Evolutionary conservation across 35 echinoderm and acorn worm genomes (phyloP), one percentile per base, ranked within the genome.

Genomic region (Stichopus chloronotus): DNA sequence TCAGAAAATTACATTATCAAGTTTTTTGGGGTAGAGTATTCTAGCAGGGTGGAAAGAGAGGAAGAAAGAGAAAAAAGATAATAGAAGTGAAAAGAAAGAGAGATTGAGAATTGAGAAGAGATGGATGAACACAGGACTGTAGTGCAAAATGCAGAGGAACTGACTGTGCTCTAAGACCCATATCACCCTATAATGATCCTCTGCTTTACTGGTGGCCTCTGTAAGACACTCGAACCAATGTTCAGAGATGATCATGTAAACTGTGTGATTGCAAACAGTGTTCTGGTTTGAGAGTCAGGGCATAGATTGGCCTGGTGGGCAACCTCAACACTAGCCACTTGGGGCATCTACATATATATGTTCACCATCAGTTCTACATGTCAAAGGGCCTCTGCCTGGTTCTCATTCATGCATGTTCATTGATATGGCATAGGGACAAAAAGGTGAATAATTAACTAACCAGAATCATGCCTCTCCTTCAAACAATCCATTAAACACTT

Each of bases 261-360:
- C 17, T 68, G 17, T 17, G 63, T 9, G 63, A 68, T 68, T 68
- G 63, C 8, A 68, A 68, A 68, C 63, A 68, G 17, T 68, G 63
- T 68, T 68, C 63, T 17, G 63, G 63, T 68, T 68, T 68, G 63
- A 68, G 63, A 68, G 63, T 68, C 63, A 68, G 63, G 63, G 63
- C 63, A 68, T 8, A 17, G 63, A 17, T 68, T 68, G 63, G 17
- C 8, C 8, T 68, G 63, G 63, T 68, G 63, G 63, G 63, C 17
- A 68, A 68, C 63, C 63, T 68, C 63, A 68, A 68, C 63, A 68
- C 63, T 17, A 17, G n/a, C n/a, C n/a, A n/a, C n/a, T 17, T 68
- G 63, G 17, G 63, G 63, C 63, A 68, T 68, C 63, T 68, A 68
- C 63, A 68, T 68, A 17, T 68, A n/a, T n/a, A n/a, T n/a, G n/a